Evolutionary conservation across 1,140 invertebrate genomes (phyloP), one percentile per base, ranked within the genome.

Genomic region (Drosophila dunni): DNA sequence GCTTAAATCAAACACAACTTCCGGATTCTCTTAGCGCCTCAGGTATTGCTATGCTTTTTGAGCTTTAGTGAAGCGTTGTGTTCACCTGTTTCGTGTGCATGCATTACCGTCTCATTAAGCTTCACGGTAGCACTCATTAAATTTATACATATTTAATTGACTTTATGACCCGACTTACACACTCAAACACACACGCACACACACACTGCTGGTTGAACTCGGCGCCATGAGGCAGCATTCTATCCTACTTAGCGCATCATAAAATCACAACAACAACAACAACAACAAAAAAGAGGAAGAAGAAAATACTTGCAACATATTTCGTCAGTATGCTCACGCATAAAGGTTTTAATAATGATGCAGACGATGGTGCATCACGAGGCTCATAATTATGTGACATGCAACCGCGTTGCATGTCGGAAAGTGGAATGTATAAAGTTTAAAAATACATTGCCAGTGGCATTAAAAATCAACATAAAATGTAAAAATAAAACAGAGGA

Each of bases 131-230:
- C 53, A 46, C 74, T 81, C 81, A 89, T 89, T 90, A 84, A 90
- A 78, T 89, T 84, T 84, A 89, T 89, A 81, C 64, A 79, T 73
- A 71, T 84, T 89, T 89, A 89, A 89, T 90, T 89, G 84, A 89
- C 84, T 89, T 88, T 89, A 88, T 73, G 75, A 62, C 78, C 81
- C 71, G 79, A 62, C 57, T 61, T 50, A 64, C 48, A 69, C 68
- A 58, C 64, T 45, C 38, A 69, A 64, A 45, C 62, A 46, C 68
- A 58, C 64, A 48, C 44, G 66, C 67, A 45, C 62, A 46, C 48
- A 48, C 60, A 61, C 36, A 40, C 34, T 7, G 33, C 56, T 60
- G 40, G 48, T 48, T 64, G 38, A 17, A 38, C 13, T 46, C 44
- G 68, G 58, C 79, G 74, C 75, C 78, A 56, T 54, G 42, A 62